A percentile compares a stretch with the other conserved stretches of the same genome.
Evolutionary conservation across 2,113 vertebrate genomes (phyloP).

Genomic region (Nycticorax nycticorax): DNA sequence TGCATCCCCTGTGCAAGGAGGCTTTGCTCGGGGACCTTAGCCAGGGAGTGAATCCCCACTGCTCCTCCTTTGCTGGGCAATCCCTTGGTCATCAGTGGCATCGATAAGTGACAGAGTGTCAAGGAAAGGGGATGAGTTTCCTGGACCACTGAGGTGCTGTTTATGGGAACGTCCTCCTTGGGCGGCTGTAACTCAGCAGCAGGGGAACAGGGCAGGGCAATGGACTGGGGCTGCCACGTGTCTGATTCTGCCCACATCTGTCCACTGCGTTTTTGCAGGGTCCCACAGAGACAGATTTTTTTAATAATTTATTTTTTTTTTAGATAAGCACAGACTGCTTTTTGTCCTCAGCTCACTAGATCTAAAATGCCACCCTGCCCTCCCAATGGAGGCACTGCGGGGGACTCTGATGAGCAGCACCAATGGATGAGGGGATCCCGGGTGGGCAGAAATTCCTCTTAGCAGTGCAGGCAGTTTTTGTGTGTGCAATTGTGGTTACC

Average conservation of each 20-base stretch:
- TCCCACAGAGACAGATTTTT: background rate
- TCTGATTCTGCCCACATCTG: rapidly evolving
- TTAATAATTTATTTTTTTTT: background rate
- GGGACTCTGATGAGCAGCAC: background rate
- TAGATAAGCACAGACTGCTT: background rate
- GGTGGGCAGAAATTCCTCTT: background rate
- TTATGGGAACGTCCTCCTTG: background rate
- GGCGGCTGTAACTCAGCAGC: background rate
- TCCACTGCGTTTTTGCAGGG: background rate
- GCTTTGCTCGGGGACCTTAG: background rate
- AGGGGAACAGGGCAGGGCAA: background rate
- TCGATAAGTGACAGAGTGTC: background rate
- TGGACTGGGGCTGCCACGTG: background rate
- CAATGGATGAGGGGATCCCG: background rate
- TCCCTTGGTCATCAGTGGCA: background rate
- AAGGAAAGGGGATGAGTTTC: background rate
- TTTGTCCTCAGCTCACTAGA: background rate
- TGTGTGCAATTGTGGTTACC: rapidly evolving
- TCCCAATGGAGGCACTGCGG: background rate
- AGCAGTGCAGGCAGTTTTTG: rapidly evolving
- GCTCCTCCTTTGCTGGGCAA: background rate
- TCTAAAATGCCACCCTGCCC: background rate
- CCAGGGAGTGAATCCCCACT: background rate
- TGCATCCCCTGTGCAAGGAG: rapidly evolving
- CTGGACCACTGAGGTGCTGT: background rate